phyloP scores from a whole-genome alignment of 2,797 vertebrate genomes.

The Sebastolobus alascanus region DNA sequence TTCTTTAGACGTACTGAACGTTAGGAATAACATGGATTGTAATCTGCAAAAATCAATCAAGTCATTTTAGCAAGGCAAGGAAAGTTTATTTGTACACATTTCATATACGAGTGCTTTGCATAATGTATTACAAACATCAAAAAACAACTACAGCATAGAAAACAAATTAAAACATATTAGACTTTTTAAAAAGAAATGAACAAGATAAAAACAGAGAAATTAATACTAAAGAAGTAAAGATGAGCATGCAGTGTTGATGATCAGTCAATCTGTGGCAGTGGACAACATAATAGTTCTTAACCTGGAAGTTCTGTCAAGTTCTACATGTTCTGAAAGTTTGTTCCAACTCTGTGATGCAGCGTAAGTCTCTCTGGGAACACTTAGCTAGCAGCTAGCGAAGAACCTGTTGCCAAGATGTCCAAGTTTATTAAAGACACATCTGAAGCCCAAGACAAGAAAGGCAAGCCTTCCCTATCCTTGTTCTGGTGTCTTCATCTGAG shows the following conservation, averaged over 20 bases:
- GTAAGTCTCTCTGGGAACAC: background rate
- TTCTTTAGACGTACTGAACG: background rate
- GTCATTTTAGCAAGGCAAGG: background rate
- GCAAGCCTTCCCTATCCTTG: too few relatives aligned
- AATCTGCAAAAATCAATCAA: conserved; percentile 6
- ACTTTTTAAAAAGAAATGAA: background rate
- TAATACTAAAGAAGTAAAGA: background rate
- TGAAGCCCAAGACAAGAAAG: too few relatives aligned
- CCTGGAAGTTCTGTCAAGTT: background rate
- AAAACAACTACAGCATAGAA: background rate
- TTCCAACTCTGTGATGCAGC: background rate
- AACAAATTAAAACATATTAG: background rate
- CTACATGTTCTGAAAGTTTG: background rate
- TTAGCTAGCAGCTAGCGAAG: background rate
- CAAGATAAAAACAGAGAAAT: background rate
- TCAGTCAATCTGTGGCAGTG: background rate
- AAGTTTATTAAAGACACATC: too few relatives aligned
- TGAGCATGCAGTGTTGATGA: background rate
- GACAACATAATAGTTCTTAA: background rate
- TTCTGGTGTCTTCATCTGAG: too few relatives aligned
- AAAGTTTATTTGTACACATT: background rate
- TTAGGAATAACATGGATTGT: background rate
- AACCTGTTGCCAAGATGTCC: too few relatives aligned
- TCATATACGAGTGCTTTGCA: conserved; percentile 3
- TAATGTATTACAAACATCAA: conserved; percentile 6